Percentiles rank a stretch among this genome's conserved stretches.
Evolutionary conservation across 2,113 vertebrate species (phyloP).

Genomic region (Tauraco erythrolophus): DNA sequence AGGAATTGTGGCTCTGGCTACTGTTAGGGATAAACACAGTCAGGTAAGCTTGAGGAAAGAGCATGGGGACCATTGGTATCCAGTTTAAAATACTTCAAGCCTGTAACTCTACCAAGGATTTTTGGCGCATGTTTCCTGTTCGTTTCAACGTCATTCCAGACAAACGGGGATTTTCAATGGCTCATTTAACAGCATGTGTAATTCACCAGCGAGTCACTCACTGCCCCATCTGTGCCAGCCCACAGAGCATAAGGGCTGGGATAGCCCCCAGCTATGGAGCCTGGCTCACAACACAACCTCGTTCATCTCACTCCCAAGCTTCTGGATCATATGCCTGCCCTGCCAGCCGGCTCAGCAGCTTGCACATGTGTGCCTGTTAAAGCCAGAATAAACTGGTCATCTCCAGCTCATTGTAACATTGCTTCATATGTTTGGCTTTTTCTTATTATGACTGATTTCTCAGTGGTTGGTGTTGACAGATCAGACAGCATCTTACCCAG

Average conservation of each 20-base stretch:
- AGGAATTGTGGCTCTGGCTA: not conserved
- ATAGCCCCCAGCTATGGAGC: not conserved
- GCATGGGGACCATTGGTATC: not conserved
- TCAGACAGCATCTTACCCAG: not conserved
- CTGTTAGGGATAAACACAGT: not conserved
- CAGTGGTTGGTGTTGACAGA: not conserved
- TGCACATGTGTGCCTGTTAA: not conserved
- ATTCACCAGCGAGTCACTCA: slow-evolving; percentile 1
- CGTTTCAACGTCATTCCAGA: not conserved
- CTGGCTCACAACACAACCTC: fast-evolving
- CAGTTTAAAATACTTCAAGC: not conserved
- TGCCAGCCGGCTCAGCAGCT: not conserved
- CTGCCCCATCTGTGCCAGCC: slow-evolving; percentile 15
- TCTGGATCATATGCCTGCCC: not conserved
- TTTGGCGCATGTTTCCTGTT: not conserved
- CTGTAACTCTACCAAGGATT: not conserved
- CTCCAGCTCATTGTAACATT: not conserved
- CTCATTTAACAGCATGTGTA: slow-evolving; percentile 14
- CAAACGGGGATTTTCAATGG: not conserved
- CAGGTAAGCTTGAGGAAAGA: not conserved
- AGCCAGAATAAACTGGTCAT: not conserved
- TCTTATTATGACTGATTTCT: not conserved
- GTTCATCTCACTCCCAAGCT: not conserved
- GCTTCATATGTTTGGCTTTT: not conserved
- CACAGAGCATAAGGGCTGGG: not conserved